Evolutionary conservation across 2,888 invertebrate genomes (phyloP), one percentile per base, ranked within the genome.

Genomic region (Thysanoteuthis rhombus): DNA sequence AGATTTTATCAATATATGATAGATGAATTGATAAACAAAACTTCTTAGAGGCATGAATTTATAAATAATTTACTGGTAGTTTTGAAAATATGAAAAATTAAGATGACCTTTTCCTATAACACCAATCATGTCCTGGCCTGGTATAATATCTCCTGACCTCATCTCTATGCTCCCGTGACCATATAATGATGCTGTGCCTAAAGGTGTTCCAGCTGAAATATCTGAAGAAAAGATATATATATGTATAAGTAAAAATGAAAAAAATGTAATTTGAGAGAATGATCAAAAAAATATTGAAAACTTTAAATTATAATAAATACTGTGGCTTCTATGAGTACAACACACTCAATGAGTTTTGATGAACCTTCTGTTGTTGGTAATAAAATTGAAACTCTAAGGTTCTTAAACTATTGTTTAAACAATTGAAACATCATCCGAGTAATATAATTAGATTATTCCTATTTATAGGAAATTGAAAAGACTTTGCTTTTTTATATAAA

Each of bases 101-200:
- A 89, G 95, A 95, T 94, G 95, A 96, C 96, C 96, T 95, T 95
- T 95, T 94, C 96, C 96, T 93, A 96, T 95, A 91, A 96, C 96
- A 94, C 96, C 95, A 95, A 96, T 96, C 94, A 95, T 95, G 93
- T 96, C 95, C 47, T 95, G 95, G 94, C 95, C 95, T 58, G 95
- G 95, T 90, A 94, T 94, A 42, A 93, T 94, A 94, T 95, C 95
- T 90, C 95, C 96, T 91, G 95, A 95, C 94, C 95, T 95, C 92
- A 95, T 94, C 89, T 95, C 96, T 94, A 95, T 92, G 40, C 95
- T 95, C 93, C 96, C 96, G 94, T 95, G 94, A 94, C 95, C 94
- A 95, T 95, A 95, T 94, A 95, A 94, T 93, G 96, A 95, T 93
- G 96, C 95, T 94, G 96, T 95, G 94, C 96, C 96, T 94, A 96